Base-by-base conservation (phyloP, 2,888 invertebrate species). In the Eumerus sabulonum region DNA sequence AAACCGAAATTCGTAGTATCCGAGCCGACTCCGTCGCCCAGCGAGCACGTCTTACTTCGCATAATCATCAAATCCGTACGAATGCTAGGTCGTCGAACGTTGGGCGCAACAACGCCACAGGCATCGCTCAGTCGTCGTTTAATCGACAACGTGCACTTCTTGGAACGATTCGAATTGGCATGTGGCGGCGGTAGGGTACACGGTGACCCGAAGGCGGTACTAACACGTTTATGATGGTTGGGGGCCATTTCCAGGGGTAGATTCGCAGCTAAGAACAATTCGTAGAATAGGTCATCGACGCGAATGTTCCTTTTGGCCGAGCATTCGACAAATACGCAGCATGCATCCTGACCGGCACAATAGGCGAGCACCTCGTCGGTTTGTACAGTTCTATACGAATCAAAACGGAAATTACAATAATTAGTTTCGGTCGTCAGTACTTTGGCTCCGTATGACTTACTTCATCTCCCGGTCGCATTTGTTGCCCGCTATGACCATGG, bases 231-330 rank as follows among this genome's bases (percentile, higher is more conserved):
- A 88, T 96, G 96, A 86, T 95, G 94, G 85, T 95, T 95, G 0
- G 95, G 95, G 16, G 95, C 95, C 96, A 96, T 96, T 90, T 96
- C 96, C 84, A 94, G 89, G 0, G 96, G 96, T 71, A 96, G 89
- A 86, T 95, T 94, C 27, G 95, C 95, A 53, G 95, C 93, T 64
- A 94, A 92, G 87, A 96, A 96, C 11, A 96, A 91, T 84, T 95
- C 94, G 87, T 94, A 93, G 89, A 96, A 96, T 13, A 95, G 92
- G 85, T 96, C 95, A 85, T 96, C 95, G 57, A 96, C 94, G 85
- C 93, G 93, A 82, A 91, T 90, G 88, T 95, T 95, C 85, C 93
- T 93, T 87, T 95, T 95, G 4, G 96, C 96, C 40, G 96, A 96
- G 18, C 94, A 94, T 86, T 96, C 96, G 16, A 96, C 91, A 88